These are phyloP conservation scores for Tenebrio molitor DNA, from an alignment of 1,140 invertebrate genomes.

Conservation along the genomic window DNA sequence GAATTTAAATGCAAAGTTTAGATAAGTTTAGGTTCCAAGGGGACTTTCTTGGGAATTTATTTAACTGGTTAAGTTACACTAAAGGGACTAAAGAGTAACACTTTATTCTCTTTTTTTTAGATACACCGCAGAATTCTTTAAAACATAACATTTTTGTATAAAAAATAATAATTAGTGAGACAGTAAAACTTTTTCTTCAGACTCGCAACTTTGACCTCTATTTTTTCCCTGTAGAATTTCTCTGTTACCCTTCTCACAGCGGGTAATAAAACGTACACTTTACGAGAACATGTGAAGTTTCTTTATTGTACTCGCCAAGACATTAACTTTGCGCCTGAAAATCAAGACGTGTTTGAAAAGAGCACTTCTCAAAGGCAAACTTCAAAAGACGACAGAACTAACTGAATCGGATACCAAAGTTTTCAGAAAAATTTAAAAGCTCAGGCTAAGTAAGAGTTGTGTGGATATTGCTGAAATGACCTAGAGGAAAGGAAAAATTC, in stretches of 20 bases:
- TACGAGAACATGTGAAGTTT: conserved; percentile 39
- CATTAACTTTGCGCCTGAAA: conserved; percentile 37
- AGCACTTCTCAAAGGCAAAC: conserved; percentile 17
- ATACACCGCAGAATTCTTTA: conserved; percentile 1
- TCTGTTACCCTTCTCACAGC: conserved; percentile 12
- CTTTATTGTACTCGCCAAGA: conserved; percentile 34
- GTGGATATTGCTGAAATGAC: too few species aligned
- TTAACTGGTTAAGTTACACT: conserved; percentile 30
- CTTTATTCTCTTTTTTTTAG: conserved; percentile 7
- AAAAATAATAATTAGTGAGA: conserved; percentile 18
- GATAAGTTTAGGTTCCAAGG: conserved; percentile 39
- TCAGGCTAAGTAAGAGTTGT: background rate
- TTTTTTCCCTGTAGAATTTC: conserved; percentile 5
- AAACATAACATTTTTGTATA: background rate
- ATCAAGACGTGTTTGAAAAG: conserved; percentile 39
- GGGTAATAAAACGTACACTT: conserved; percentile 34
- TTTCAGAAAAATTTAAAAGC: conserved; percentile 1
- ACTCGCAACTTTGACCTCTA: background rate
- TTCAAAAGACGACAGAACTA: conserved; percentile 15
- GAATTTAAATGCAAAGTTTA: conserved; percentile 44
- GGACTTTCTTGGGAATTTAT: conserved; percentile 41
- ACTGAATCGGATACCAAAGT: conserved; percentile 3
- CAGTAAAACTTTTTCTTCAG: background rate
- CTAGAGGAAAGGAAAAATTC: too few species aligned
- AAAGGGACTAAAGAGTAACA: conserved; percentile 11